These are phyloP conservation scores for Porites lutea DNA, from an alignment of 64 coral and sea anemone genomes.

Conservation along the genomic window DNA sequence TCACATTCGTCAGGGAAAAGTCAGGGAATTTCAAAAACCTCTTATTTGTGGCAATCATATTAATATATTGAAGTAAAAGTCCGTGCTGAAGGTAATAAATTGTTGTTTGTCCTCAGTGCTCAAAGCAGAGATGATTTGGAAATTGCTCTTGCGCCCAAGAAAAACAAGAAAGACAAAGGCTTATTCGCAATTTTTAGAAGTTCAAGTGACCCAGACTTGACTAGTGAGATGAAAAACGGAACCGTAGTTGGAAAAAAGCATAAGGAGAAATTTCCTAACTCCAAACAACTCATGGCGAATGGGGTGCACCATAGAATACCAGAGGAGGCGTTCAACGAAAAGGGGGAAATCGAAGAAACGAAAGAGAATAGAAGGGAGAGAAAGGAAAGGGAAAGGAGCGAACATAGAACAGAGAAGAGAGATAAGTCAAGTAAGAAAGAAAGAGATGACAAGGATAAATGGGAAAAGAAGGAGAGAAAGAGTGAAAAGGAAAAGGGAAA, in stretches of 20 bases:
- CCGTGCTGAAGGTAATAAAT: not conserved
- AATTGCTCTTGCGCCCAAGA: conserved; percentile 3
- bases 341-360: conserved; percentile 20
- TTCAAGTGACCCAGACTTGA: conserved; percentile 19
- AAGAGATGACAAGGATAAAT: not conserved
- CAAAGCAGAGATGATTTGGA: conserved; percentile 31
- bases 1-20: too few species aligned
- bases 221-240: not conserved
- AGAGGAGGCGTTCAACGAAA: conserved; percentile 4
- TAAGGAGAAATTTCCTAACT: conserved; percentile 13
- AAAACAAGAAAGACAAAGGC: conserved; percentile 24
- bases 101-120: not conserved
- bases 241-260: conserved; percentile 14
- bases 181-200: conserved; percentile 18
- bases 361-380: conserved; percentile 16
- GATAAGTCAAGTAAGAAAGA: not conserved
- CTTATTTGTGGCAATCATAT: too few species aligned
- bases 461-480: conserved; percentile 13
- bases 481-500: not conserved
- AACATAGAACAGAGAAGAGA: not conserved
- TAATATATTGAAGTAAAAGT: too few species aligned
- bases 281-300: conserved; percentile 16
- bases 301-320: not conserved
- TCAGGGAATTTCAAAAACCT: too few species aligned
- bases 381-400: not conserved